Evolutionary conservation across 2,113 vertebrate species (phyloP).

Genomic region (Rhipidura dahli): DNA sequence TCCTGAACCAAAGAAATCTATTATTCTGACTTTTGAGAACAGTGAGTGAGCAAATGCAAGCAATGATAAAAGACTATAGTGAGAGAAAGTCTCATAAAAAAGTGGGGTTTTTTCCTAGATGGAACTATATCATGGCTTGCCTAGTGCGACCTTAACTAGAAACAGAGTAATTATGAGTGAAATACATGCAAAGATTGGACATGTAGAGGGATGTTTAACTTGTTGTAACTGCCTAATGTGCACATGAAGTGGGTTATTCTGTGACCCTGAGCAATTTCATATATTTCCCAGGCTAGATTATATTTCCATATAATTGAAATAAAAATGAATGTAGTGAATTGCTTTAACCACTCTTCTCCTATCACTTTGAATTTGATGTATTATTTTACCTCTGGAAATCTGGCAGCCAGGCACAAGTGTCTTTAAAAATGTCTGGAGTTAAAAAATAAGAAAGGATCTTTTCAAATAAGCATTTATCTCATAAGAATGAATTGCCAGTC

Average conservation of each 20-base stretch:
- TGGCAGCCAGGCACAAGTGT: neutral
- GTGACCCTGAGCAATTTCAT: neutral
- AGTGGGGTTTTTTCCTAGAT: neutral
- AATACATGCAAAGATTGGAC: neutral
- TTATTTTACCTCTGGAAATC: neutral
- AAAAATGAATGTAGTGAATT: slow-evolving; percentile 11
- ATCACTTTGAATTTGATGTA: neutral
- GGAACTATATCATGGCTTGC: neutral
- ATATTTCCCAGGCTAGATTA: neutral
- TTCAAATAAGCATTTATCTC: neutral
- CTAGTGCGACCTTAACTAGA: neutral
- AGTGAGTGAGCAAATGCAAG: neutral
- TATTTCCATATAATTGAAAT: slow-evolving; percentile 9
- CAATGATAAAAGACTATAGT: neutral
- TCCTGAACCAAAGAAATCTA: neutral
- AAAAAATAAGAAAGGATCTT: neutral
- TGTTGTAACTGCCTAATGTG: neutral
- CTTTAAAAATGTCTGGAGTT: neutral
- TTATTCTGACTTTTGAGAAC: neutral
- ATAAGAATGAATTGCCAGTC: neutral
- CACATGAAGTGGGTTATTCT: neutral
- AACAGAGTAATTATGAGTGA: neutral
- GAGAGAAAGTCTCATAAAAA: neutral
- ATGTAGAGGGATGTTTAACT: neutral
- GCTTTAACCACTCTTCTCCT: neutral